Base-by-base conservation (phyloP, 2,888 invertebrate genomes). In the Stegophylla sp. region DNA sequence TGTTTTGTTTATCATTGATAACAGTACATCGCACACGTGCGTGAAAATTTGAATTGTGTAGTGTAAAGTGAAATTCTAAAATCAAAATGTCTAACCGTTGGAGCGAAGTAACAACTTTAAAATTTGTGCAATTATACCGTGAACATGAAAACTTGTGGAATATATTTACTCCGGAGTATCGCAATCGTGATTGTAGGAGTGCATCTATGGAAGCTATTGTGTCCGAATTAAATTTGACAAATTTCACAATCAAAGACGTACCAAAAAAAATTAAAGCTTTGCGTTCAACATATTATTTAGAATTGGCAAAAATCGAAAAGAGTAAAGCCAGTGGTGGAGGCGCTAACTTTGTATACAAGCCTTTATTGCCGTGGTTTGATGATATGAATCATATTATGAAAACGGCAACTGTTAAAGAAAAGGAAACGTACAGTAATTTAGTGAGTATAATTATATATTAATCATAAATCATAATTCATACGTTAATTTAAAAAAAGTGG, bases 41-140 rank as follows among this genome's bases (percentile, higher is more conserved):
- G 69, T 69, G 20, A 48, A 69, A 63, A 0, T 9, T 43, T 26
- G 20, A 45, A 10, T 2, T 9, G 13, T 26, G 4, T 12, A 17
- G 5, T 13, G 5, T 4, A 43, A 48, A 9, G 5, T 10, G 10
- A 45, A 26, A 48, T 41, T 45, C 13, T 13, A 48, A 48, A 48
- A 48, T 48, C 17, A 17, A 48, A 48, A 51, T 69, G 67, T 10
- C 56, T 72, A 56, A 41, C 20, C 41, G 56, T 72, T 72, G 72
- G 59, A 45, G 23, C 43, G 72, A 59, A 10, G 72, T 59, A 72
- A 72, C 53, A 4, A 59, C 72, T 3, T 59, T 72, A 12, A 59
- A 73, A 73, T 73, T 73, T 17, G 73, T 73, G 10, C 41, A 73
- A 73, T 73, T 73, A 17, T 73, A 73, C 59, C 72, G 72, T n/a